Conservation (phyloP, 2,113 vertebrate species). For the Chaetodon trifascialis region DNA sequence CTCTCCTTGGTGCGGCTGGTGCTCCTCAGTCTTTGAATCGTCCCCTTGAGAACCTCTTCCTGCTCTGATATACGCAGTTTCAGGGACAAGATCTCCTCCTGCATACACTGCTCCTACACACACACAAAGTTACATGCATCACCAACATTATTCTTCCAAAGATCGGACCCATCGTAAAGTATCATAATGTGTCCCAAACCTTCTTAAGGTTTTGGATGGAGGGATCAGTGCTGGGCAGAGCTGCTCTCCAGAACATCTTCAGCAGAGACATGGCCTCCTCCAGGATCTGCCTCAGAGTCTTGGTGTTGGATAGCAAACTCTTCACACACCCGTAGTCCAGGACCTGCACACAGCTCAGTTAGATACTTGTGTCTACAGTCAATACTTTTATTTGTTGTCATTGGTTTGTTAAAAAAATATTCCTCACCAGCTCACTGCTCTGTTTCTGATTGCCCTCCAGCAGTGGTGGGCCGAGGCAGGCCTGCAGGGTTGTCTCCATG, state of each 20-base stretch:
- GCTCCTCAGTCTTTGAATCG: constrained; percentile 83
- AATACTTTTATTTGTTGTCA: background rate
- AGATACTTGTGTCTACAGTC: background rate
- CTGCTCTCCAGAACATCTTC: constrained; percentile 90
- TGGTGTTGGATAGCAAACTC: constrained; percentile 84
- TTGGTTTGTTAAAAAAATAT: too few species aligned
- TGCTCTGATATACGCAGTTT: constrained; percentile 86
- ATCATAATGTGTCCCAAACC: constrained; percentile 67
- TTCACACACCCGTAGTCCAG: constrained; percentile 70
- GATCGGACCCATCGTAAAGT: background rate
- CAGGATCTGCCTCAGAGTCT: constrained; percentile 86
- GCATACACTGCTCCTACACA: constrained; percentile 86
- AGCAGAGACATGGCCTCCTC: constrained; percentile 89
- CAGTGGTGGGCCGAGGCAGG: constrained; percentile 69
- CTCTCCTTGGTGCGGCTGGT: constrained; percentile 89
- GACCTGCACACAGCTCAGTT: constrained; percentile 73
- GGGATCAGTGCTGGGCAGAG: constrained; percentile 79
- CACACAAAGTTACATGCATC: background rate
- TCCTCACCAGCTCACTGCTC: constrained; percentile 66
- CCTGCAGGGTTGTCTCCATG: constrained; percentile 83
- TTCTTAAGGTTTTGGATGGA: constrained; percentile 74
- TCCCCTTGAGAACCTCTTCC: constrained; percentile 88
- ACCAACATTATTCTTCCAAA: background rate
- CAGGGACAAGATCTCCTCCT: constrained; percentile 88
- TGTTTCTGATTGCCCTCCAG: constrained; percentile 63